These are phyloP conservation scores for Nyctibius bracteatus DNA, from an alignment of 2,113 vertebrate genomes.

Conservation along the genomic window DNA sequence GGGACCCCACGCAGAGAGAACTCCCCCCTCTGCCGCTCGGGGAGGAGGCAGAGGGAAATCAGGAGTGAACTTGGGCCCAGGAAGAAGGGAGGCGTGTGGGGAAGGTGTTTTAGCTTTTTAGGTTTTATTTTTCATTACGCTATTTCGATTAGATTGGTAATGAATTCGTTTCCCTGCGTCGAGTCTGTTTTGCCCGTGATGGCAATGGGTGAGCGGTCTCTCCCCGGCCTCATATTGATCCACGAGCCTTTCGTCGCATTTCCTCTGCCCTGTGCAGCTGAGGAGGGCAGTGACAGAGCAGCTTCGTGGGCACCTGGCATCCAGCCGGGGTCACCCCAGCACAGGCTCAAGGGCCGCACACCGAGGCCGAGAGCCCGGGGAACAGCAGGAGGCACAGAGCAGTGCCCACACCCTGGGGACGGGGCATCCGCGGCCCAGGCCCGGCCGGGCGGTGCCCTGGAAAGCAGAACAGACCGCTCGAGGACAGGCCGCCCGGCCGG, in stretches of 20 bases:
- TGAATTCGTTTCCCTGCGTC: background rate
- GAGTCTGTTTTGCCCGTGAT: no score
- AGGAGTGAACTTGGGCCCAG: background rate
- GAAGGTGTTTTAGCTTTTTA: background rate
- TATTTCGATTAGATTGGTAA: background rate
- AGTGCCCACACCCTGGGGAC: no score
- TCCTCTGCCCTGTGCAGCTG: no score
- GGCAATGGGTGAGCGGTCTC: no score
- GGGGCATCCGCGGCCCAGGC: background rate
- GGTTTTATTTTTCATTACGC: background rate
- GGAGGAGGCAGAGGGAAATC: no score
- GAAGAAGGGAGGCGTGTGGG: background rate
- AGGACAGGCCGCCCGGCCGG: background rate
- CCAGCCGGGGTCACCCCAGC: background rate
- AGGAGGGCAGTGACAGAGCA: background rate
- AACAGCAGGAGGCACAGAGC: background rate
- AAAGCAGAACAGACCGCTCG: background rate
- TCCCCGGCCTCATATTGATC: no score
- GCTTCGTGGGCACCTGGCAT: background rate
- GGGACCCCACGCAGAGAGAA: no score
- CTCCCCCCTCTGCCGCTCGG: background rate
- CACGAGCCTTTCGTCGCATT: no score
- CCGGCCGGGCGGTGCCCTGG: no score
- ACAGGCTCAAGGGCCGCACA: background rate
- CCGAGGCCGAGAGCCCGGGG: background rate